These are phyloP conservation scores for Phymatocera aterrima DNA, from an alignment of 2,888 invertebrate genomes.

Conservation along the genomic window DNA sequence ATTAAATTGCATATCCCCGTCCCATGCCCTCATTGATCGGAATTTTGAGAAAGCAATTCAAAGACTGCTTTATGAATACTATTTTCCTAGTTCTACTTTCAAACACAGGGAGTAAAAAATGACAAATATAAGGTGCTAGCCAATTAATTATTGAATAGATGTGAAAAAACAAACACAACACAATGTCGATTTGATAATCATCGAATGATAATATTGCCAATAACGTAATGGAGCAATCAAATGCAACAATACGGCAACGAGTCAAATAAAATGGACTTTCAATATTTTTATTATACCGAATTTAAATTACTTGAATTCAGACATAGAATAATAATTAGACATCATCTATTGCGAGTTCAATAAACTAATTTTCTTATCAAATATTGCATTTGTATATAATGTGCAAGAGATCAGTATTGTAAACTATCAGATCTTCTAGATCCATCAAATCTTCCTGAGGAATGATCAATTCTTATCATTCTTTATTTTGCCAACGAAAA, in stretches of 20 bases:
- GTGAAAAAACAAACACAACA: slow-evolving; percentile 1
- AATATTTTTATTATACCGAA: no score
- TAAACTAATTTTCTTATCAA: neutral
- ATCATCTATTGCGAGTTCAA: neutral
- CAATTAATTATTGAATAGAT: slow-evolving; percentile 28
- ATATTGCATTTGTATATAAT: neutral
- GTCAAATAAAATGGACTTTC: neutral
- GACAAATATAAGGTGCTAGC: slow-evolving; percentile 38
- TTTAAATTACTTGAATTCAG: slow-evolving; percentile 2
- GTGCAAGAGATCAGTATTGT: slow-evolving; percentile 30
- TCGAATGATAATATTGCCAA: neutral
- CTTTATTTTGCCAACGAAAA: slow-evolving; percentile 3
- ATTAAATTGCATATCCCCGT: slow-evolving; percentile 7
- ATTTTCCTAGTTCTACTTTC: slow-evolving; percentile 11
- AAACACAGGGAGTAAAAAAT: slow-evolving; percentile 36
- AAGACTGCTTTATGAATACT: slow-evolving; percentile 19
- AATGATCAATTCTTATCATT: slow-evolving; percentile 27
- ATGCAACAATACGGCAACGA: slow-evolving; percentile 1
- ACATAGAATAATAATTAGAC: slow-evolving; percentile 8
- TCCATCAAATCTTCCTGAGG: neutral
- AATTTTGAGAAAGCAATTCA: slow-evolving; percentile 26
- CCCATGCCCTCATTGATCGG: no score
- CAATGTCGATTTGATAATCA: neutral
- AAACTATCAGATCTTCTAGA: neutral
- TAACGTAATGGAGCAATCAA: neutral